Evolutionary conservation across 2,113 vertebrate species (phyloP).

Genomic region (Pluvianellus socialis): DNA sequence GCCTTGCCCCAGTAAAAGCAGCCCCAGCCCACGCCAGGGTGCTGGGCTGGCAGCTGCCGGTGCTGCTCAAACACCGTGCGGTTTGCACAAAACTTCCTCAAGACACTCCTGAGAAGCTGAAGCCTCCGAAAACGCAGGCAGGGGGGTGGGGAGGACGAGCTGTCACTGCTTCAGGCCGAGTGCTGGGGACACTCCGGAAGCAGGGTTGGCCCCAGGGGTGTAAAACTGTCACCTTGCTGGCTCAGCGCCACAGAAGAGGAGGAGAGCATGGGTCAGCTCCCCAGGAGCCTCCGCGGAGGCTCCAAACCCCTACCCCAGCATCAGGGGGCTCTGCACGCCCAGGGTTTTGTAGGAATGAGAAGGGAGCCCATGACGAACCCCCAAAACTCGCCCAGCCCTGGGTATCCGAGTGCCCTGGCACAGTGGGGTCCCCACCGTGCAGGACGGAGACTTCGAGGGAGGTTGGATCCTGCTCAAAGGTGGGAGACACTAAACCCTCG

Average conservation of each 20-base stretch:
- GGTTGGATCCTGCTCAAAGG: not conserved
- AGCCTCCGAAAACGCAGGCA: not conserved
- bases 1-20: not conserved
- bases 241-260: not conserved
- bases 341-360: not conserved
- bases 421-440: rapidly evolving
- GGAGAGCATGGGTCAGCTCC: not conserved
- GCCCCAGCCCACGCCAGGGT: not conserved
- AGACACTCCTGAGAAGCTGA: not conserved
- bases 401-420: rapidly evolving
- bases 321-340: not conserved
- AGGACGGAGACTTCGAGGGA: not conserved
- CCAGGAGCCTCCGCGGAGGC: not conserved
- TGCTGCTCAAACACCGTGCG: not conserved
- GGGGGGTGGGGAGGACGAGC: not conserved
- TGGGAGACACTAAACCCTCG: not conserved
- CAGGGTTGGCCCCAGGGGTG: rapidly evolving
- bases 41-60: rapidly evolving
- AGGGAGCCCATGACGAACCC: rapidly evolving
- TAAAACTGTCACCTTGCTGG: not conserved
- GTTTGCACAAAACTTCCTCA: not conserved
- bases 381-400: not conserved
- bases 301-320: not conserved
- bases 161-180: rapidly evolving
- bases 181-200: not conserved